Conservation (phyloP, 2,888 invertebrate species). For the Epirrita christyi region DNA sequence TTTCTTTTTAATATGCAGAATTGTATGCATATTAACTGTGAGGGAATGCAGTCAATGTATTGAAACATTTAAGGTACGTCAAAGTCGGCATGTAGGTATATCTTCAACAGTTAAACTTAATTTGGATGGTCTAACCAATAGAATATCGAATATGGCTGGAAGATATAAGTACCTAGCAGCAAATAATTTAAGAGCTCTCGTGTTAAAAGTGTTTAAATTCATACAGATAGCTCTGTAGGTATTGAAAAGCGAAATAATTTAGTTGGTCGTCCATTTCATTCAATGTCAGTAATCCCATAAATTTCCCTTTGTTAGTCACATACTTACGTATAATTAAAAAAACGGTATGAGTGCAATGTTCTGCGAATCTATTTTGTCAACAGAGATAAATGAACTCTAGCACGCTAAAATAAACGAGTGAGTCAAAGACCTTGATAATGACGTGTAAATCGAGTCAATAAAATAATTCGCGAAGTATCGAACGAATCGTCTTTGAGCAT, state of each 20-base stretch:
- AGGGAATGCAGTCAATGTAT: too few relatives aligned
- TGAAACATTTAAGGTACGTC: too few relatives aligned
- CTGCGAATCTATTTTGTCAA: slow-evolving; percentile 58
- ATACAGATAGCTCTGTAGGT: too few relatives aligned
- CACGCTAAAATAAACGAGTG: slow-evolving; percentile 65
- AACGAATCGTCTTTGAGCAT: slow-evolving; percentile 27
- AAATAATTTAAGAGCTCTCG: too few relatives aligned
- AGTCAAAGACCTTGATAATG: slow-evolving; percentile 80
- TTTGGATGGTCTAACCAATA: too few relatives aligned
- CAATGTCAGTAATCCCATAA: slow-evolving; percentile 16
- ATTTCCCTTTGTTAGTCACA: slow-evolving; percentile 24
- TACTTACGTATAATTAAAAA: slow-evolving; percentile 9
- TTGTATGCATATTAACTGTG: neutral
- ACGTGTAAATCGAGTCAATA: slow-evolving; percentile 64
- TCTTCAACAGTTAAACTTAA: too few relatives aligned
- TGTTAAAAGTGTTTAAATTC: too few relatives aligned
- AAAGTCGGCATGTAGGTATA: too few relatives aligned
- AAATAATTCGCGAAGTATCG: slow-evolving; percentile 61
- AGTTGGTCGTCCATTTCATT: neutral
- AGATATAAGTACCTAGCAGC: neutral
- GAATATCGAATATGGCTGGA: too few relatives aligned
- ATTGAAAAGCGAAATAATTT: slow-evolving; percentile 3
- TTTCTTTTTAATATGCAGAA: neutral
- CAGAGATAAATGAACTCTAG: slow-evolving; percentile 66
- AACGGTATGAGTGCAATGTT: slow-evolving; percentile 49